A percentile compares a stretch with the other conserved stretches of the same genome.
Conservation (phyloP, 2,888 invertebrate species). For the Cataglyphis altisquamis region DNA sequence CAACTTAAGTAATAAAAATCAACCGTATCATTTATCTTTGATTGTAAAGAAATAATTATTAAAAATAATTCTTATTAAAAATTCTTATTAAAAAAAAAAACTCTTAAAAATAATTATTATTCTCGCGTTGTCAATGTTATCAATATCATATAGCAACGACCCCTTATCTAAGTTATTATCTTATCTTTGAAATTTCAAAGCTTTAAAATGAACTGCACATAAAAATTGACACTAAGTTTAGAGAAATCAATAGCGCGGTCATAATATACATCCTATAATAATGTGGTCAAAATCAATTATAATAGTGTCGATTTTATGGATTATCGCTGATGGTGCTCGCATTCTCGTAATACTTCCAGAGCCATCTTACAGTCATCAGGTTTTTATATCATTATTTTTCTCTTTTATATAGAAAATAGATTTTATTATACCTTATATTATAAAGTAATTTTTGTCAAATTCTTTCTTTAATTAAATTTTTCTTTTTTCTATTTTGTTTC, state of each 20-base stretch:
- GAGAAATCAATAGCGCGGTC: not conserved
- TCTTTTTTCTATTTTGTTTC: not conserved
- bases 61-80: too few relatives aligned
- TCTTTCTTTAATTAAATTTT: not conserved
- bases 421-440: not conserved
- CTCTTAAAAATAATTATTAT: not conserved
- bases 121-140: not conserved
- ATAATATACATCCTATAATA: not conserved
- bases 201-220: not conserved
- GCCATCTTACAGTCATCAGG: not conserved
- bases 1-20: not conserved
- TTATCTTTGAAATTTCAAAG: not conserved
- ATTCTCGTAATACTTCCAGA: not conserved
- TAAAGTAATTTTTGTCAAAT: not conserved
- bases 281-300: not conserved
- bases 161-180: not conserved
- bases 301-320: not conserved
- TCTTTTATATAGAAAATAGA: not conserved
- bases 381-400: not conserved
- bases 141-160: not conserved
- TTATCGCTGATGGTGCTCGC: not conserved
- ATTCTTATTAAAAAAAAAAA: not conserved
- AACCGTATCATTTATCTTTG: not conserved
- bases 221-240: not conserved
- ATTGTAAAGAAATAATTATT: not conserved